Base-by-base conservation (phyloP, 1,140 invertebrate species). In the Drosophila ananassae region DNA sequence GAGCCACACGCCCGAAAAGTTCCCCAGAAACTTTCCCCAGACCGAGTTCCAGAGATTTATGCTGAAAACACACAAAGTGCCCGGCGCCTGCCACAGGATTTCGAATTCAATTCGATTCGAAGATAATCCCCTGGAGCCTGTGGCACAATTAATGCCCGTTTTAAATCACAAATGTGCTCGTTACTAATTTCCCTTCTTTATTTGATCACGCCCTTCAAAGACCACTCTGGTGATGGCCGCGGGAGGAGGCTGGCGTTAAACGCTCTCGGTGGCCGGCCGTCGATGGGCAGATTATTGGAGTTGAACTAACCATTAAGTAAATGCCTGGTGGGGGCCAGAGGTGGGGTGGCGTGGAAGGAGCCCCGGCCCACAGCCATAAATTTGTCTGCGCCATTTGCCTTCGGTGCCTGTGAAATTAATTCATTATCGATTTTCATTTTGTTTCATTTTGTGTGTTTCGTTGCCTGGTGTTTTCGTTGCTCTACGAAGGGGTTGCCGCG, bases 381-480 rank as follows among this genome's bases (percentile, higher is more conserved):
- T 83, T 83, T 83, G 75, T 83, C 75, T 64, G 80, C 53, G 60
- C 71, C 71, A 83, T 79, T 83, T 83, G 79, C 60, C 79, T 67
- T 51, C 41, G 32, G 60, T 55, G 57, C 71, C 58, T 79, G 47
- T 46, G 78, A 60, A 79, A 83, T 83, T 67, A 83, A 83, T 83
- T 83, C 80, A 83, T 83, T 83, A 83, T 83, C 80, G 80, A 83
- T 83, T 83, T 83, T 83, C 79, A 37, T 81, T 80, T 77, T 54
- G 68, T 67, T 76, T 75, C 71, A 66, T 74, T 74, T 57, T 52
- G 52, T 69, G 8, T 37, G 64, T n/a, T n/a, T n/a, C n/a, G n/a
- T n/a, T n/a, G 51, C 48, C 24, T 50, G 44, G 5, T 37, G 37
- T 59, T 59, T 47, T 13, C 25, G 32, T 53, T 28, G 5, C 17